Evolutionary conservation across 2,888 invertebrate species (phyloP).

Genomic region (Sphinx pinastri): DNA sequence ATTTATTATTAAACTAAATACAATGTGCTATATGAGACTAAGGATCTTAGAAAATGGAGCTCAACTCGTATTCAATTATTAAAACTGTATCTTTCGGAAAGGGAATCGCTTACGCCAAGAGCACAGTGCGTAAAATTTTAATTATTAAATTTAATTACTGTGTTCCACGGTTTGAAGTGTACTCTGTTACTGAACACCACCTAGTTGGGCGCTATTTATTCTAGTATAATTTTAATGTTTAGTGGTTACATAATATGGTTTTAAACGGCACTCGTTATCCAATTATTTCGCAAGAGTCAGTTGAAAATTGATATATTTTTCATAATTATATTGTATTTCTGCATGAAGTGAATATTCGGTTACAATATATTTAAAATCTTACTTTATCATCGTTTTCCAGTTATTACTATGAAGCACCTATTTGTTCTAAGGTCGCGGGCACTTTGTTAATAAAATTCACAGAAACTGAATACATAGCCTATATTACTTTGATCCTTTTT

Average conservation of each 20-base stretch:
- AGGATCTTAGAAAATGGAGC: background rate
- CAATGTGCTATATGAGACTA: background rate
- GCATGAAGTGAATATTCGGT: too few relatives aligned
- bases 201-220: background rate
- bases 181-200: background rate
- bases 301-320: too few relatives aligned
- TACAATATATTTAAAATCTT: too few relatives aligned
- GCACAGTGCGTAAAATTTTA: background rate
- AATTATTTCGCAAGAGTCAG: background rate
- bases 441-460: too few relatives aligned
- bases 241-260: background rate
- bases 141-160: conserved; percentile 7
- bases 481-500: too few relatives aligned
- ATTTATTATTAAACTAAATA: conserved; percentile 1
- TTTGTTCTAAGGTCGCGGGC: background rate
- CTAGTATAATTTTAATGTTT: conserved; percentile 7
- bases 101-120: background rate
- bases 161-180: background rate
- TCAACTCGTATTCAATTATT: conserved; percentile 3
- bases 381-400: too few relatives aligned
- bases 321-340: too few relatives aligned
- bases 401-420: background rate
- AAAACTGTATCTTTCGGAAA: conserved; percentile 7
- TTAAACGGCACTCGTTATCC: background rate
- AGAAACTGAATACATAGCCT: too few relatives aligned